Percentiles rank a stretch among this genome's conserved stretches.
Conservation (phyloP, 2,113 vertebrate genomes). For the Oplegnathus fasciatus region DNA sequence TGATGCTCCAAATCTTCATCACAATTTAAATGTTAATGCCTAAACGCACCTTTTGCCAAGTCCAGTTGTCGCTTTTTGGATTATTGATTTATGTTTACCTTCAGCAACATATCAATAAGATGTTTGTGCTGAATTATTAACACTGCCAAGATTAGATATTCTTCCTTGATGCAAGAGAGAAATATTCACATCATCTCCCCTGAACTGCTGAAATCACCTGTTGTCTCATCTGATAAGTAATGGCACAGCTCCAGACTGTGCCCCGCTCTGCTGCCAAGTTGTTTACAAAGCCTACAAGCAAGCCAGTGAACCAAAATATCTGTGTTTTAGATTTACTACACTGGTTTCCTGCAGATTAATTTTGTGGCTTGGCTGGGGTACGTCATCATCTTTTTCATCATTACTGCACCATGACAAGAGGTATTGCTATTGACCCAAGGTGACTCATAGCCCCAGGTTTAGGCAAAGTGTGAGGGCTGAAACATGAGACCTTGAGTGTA, state of each 20-base stretch:
- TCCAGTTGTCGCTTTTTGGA: background rate
- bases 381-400: conserved; percentile 42
- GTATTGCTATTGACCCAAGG: conserved; percentile 40
- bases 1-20: background rate
- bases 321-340: conserved; percentile 48
- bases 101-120: background rate
- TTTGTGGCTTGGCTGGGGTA: conserved; percentile 18
- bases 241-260: conserved; percentile 42
- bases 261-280: conserved; percentile 41
- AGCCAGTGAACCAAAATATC: conserved; percentile 41
- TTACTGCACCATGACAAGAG: conserved; percentile 12
- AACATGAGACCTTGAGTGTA: conserved; percentile 40
- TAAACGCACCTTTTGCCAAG: background rate
- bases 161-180: background rate
- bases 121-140: conserved; percentile 8
- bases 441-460: conserved; percentile 53
- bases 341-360: conserved; percentile 45
- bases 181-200: conserved; percentile 25
- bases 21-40: background rate
- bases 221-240: conserved; percentile 56
- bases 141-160: conserved; percentile 10
- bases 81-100: background rate
- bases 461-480: conserved; percentile 34
- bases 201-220: conserved; percentile 44
- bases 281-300: conserved; percentile 51